Base-by-base conservation (phyloP, 2,888 invertebrate genomes). In the Beris morrisii region DNA sequence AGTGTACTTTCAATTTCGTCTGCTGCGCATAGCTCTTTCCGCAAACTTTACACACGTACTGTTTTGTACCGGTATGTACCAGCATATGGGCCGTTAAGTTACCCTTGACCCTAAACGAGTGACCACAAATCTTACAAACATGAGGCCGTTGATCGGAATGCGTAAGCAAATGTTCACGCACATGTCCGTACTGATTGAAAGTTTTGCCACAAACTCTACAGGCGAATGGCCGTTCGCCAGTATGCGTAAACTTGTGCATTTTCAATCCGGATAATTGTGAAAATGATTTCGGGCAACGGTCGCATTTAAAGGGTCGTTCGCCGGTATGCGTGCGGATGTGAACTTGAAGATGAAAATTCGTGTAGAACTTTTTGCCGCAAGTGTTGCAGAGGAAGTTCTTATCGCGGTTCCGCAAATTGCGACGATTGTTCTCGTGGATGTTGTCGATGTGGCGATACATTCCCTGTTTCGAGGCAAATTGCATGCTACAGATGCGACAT, bases 151-250 rank as follows among this genome's bases (percentile, higher is more conserved):
- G 44, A 32, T 58, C 57, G 3, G 69, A 45, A 53, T 70, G 70
- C 3, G 54, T 67, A 30, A 66, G 28, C 3, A 59, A 22, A 66
- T 70, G 70, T 28, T 66, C 64, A 6, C 59, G 55, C 1, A 70
- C 61, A 46, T 69, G 69, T 1, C 63, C 66, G n/a, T 67, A 55
- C 55, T 69, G 66, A 28, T 46, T 64, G 55, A 69, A 69, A 22
- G 64, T 52, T 55, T 69, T 69, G 12, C 55, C 53, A 45, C 78
- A 78, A 54, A 73, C 72, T 0, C 67, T 71, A 46, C 78, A 78
- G 4, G 67, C 66, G 15, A 73, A 78, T 6, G 79, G 78, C 59
- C 77, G 77, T 67, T 77, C 76, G 0, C 79, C 79, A 4, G 77
- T 78, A 65, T 78, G 79, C 12, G 76, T 77, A 63, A 78, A 67